Percentiles rank a stretch among this genome's conserved stretches.
Conservation (phyloP, 1,140 invertebrate genomes). For the Subanguina moxae region DNA sequence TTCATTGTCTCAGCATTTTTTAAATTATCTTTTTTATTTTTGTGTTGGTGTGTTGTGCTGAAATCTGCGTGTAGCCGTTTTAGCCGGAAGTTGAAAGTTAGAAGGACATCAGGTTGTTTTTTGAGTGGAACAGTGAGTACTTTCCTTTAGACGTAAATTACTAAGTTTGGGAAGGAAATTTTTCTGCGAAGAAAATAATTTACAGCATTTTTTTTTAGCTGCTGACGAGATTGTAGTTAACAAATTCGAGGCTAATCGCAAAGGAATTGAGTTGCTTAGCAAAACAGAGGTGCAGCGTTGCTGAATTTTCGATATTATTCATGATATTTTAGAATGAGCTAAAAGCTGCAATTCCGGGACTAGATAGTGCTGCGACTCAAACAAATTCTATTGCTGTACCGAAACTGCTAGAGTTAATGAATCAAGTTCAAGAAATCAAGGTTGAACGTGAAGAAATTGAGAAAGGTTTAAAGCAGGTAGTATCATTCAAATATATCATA, state of each 20-base stretch:
- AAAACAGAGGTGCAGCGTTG: slow-evolving; percentile 66
- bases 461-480: slow-evolving; percentile 73
- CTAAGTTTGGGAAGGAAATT: no score
- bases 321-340: slow-evolving; percentile 60
- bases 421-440: slow-evolving; percentile 69
- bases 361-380: slow-evolving; percentile 26
- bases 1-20: no score
- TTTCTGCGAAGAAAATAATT: no score
- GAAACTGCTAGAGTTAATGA: slow-evolving; percentile 75
- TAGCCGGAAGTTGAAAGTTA: no score
- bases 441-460: slow-evolving; percentile 56
- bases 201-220: slow-evolving; percentile 5
- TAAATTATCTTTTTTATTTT: no score
- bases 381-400: slow-evolving; percentile 63
- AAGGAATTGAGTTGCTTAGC: slow-evolving; percentile 36
- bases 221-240: slow-evolving; percentile 73
- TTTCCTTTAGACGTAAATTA: no score
- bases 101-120: no score
- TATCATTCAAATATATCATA: no score
- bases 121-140: no score
- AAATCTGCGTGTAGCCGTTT: no score
- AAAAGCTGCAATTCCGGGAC: slow-evolving; percentile 59
- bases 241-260: slow-evolving; percentile 63
- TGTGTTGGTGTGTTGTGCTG: no score
- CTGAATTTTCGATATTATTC: slow-evolving; percentile 76